phyloP scores from a whole-genome alignment of 2,113 vertebrate species.

The Xenotilapia longispinis region DNA sequence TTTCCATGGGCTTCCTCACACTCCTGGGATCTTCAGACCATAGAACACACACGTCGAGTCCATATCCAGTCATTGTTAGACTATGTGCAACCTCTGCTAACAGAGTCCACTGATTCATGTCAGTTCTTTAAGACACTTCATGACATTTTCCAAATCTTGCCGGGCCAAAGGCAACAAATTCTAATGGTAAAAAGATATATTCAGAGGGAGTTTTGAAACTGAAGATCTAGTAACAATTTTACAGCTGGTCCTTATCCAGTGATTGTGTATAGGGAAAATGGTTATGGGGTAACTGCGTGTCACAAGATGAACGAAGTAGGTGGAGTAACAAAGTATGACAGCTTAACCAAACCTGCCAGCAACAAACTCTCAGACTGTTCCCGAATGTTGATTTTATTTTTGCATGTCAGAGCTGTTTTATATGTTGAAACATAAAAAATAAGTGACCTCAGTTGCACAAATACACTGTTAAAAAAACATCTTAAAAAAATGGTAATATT shows the following conservation, averaged over 20 bases:
- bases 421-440: background rate
- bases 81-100: background rate
- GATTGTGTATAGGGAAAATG: background rate
- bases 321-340: background rate
- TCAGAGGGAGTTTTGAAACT: background rate
- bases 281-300: background rate
- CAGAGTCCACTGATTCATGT: background rate
- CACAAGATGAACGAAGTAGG: background rate
- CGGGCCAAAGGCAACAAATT: background rate
- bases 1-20: background rate
- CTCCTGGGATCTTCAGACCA: background rate
- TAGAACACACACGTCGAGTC: background rate
- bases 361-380: background rate
- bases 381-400: background rate
- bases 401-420: background rate
- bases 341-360: background rate
- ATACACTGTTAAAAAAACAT: background rate
- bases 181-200: background rate
- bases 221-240: background rate
- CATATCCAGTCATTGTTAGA: background rate
- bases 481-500: no score
- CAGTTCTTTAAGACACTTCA: background rate
- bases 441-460: background rate
- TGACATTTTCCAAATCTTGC: background rate
- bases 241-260: background rate